These are phyloP conservation scores for Tragopan temminckii DNA, from an alignment of 2,797 vertebrate genomes.

Conservation along the genomic window DNA sequence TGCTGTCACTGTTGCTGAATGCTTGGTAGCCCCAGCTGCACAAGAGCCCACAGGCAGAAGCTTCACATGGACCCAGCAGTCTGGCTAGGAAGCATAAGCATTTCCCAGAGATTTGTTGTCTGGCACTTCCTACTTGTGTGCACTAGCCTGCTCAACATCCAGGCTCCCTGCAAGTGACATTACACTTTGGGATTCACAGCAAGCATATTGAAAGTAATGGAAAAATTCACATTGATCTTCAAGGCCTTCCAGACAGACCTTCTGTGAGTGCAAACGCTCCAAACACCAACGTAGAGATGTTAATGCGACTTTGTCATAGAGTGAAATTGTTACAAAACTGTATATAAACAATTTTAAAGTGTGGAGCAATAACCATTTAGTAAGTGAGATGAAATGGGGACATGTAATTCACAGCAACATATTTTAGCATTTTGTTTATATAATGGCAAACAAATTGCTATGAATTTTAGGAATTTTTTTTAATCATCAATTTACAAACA, in stretches of 20 bases:
- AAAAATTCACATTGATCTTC: conserved; percentile 21
- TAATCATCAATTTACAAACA: conserved; percentile 17
- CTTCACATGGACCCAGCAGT: conserved; percentile 37
- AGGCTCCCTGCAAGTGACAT: background rate
- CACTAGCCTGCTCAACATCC: conserved; percentile 33
- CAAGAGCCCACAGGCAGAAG: background rate
- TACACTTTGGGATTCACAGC: conserved; percentile 41
- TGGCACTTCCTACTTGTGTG: conserved; percentile 54
- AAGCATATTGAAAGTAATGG: conserved; percentile 49
- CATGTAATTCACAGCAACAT: conserved; percentile 56
- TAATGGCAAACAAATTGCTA: conserved; percentile 45
- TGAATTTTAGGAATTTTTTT: conserved; percentile 17
- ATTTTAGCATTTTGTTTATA: conserved; percentile 59
- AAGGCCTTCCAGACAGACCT: conserved; percentile 40
- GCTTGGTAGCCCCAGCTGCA: conserved; percentile 13
- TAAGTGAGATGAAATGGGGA: conserved; percentile 41
- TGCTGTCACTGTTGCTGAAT: background rate
- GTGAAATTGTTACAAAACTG: conserved; percentile 10
- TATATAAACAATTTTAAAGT: conserved; percentile 52
- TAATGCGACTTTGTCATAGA: conserved; percentile 8
- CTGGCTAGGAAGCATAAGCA: conserved; percentile 39
- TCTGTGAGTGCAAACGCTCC: conserved; percentile 52
- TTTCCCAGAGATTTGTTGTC: conserved; percentile 50
- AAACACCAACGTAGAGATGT: conserved; percentile 23
- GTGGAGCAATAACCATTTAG: conserved; percentile 3